Conservation (phyloP, 2,888 invertebrate genomes). For the Pandemis cinnamomeana region DNA sequence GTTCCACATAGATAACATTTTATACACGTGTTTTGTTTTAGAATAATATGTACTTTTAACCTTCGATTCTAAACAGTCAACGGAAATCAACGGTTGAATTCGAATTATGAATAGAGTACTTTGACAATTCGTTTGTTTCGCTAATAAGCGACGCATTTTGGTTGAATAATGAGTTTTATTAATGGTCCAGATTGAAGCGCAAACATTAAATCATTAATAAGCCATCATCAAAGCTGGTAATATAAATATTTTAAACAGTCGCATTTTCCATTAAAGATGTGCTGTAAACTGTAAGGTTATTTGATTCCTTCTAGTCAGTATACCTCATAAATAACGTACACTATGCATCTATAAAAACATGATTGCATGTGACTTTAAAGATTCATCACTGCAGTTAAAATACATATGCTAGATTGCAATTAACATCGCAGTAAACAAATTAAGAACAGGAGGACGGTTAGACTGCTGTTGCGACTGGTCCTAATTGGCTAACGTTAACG, state of each 20-base stretch:
- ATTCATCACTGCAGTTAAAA: constrained; percentile 17
- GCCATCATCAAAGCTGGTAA: background rate
- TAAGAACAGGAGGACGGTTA: background rate
- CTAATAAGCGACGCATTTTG: background rate
- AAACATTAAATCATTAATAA: background rate
- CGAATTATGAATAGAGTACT: background rate
- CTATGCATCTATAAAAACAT: constrained; percentile 4
- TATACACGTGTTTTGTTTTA: background rate
- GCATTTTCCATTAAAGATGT: background rate
- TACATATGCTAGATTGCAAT: constrained; percentile 17
- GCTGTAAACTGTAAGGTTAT: background rate
- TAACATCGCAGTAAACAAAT: background rate
- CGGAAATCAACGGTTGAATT: background rate
- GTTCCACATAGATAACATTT: background rate
- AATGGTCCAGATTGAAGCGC: background rate
- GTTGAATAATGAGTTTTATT: background rate
- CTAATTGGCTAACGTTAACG: too few relatives aligned
- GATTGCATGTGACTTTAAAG: constrained; percentile 22
- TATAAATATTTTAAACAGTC: background rate
- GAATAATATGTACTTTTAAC: background rate
- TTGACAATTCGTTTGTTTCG: background rate
- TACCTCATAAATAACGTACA: background rate
- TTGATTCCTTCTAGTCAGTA: background rate
- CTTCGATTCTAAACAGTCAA: constrained; percentile 1
- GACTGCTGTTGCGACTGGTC: background rate